These are phyloP conservation scores for Trogon surrucura DNA, from an alignment of 2,113 vertebrate species.

Conservation along the genomic window DNA sequence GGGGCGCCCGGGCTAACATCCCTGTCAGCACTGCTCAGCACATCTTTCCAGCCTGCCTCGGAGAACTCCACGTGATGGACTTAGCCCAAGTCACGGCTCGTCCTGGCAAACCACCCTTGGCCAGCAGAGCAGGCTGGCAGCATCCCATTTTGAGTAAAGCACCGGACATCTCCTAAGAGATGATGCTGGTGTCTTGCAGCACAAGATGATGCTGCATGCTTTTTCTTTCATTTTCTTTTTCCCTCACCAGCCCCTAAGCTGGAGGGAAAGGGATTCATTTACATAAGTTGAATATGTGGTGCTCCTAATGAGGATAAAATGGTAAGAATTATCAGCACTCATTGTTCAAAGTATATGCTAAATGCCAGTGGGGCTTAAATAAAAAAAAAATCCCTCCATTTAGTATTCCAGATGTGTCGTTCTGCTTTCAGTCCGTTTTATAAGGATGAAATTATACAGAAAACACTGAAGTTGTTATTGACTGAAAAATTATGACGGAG, in stretches of 20 bases:
- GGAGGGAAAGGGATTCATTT: background rate
- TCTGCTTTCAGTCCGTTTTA: background rate
- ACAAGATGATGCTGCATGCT: background rate
- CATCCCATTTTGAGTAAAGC: background rate
- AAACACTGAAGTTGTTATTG: background rate
- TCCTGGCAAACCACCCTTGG: background rate
- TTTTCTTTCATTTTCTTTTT: background rate
- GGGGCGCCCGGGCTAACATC: background rate
- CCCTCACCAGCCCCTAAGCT: fast-evolving
- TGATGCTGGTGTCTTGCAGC: background rate
- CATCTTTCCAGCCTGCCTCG: background rate
- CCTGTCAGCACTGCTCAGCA: background rate
- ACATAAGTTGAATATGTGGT: background rate
- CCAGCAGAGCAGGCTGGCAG: background rate
- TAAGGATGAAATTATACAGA: background rate
- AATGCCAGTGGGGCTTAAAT: background rate
- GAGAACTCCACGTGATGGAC: background rate
- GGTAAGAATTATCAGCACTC: background rate
- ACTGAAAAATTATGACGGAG: background rate
- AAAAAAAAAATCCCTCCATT: background rate
- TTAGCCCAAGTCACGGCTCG: background rate
- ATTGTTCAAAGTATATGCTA: background rate
- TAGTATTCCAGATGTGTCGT: background rate
- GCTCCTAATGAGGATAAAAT: background rate
- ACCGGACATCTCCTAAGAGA: background rate